Percentiles rank a stretch among this genome's conserved stretches.
These are phyloP conservation scores for Pseudomyrmex concolor DNA, from an alignment of 1,140 invertebrate species.

Conservation along the genomic window DNA sequence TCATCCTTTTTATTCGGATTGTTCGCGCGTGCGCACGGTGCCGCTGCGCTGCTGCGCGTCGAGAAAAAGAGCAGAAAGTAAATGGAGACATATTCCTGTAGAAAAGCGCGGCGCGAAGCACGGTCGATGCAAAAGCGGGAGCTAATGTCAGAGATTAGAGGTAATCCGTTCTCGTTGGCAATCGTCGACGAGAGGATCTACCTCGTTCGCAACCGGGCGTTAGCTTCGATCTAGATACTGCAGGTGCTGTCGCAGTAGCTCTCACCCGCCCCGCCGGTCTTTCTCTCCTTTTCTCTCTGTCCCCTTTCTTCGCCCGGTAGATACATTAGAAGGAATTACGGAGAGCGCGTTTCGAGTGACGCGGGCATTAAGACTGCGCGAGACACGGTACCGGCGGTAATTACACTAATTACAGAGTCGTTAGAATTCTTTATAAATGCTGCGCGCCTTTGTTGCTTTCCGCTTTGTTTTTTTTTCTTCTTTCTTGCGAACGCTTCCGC, in stretches of 20 bases:
- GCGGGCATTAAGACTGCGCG: conserved; percentile 62
- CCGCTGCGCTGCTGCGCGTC: background rate
- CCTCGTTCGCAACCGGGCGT: conserved; percentile 38
- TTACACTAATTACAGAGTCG: conserved; percentile 66
- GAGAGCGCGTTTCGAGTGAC: conserved; percentile 60
- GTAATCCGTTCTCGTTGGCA: conserved; percentile 72
- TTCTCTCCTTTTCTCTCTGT: background rate
- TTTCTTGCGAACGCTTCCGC: background rate
- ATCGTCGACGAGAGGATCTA: conserved; percentile 65
- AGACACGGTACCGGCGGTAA: conserved; percentile 51
- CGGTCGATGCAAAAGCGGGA: conserved; percentile 61
- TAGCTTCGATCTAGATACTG: conserved; percentile 71
- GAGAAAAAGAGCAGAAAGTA: conserved; percentile 61
- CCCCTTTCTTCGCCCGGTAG: conserved; percentile 31
- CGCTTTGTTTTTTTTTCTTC: conserved; percentile 7
- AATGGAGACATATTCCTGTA: conserved; percentile 70
- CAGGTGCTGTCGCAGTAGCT: conserved; percentile 34
- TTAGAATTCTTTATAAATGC: conserved; percentile 68
- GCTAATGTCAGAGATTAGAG: conserved; percentile 75
- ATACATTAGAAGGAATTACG: conserved; percentile 71
- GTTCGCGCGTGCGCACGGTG: conserved; percentile 41
- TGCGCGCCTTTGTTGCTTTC: conserved; percentile 30
- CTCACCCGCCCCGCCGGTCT: background rate
- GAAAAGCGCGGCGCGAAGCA: conserved; percentile 60
- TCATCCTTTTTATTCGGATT: conserved; percentile 61